Evolutionary conservation across 2,888 invertebrate genomes (phyloP).

Genomic region (Cephus spinipes): DNA sequence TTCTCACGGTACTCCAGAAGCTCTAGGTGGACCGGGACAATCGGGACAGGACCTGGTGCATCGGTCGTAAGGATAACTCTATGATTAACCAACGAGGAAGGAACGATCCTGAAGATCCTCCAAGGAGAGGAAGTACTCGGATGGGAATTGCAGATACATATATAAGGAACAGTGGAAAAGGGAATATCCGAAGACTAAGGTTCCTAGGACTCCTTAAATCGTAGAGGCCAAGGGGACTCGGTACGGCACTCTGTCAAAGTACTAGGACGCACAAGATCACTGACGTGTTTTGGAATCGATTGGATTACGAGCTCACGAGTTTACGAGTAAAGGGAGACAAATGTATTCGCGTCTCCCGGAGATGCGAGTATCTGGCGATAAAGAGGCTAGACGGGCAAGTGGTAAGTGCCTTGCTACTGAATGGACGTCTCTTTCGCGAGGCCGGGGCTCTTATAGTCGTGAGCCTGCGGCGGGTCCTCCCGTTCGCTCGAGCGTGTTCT

Average conservation of each 20-base stretch:
- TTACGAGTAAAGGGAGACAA: neutral
- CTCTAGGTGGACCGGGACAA: neutral
- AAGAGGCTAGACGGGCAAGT: slow-evolving; percentile 21
- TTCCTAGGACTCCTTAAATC: neutral
- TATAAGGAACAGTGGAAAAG: neutral
- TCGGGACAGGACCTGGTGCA: no score
- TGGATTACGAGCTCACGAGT: neutral
- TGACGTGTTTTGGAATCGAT: neutral
- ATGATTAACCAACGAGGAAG: neutral
- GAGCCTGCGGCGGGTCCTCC: slow-evolving; percentile 21
- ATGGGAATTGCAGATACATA: no score
- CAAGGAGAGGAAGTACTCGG: no score
- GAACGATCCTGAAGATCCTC: neutral
- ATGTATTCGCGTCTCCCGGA: neutral
- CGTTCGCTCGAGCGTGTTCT: slow-evolving; percentile 13
- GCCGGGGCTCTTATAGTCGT: slow-evolving; percentile 33
- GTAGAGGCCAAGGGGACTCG: neutral
- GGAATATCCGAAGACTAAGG: neutral
- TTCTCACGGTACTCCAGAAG: neutral
- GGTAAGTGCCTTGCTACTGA: slow-evolving; percentile 34
- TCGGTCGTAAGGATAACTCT: neutral
- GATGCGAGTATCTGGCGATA: neutral
- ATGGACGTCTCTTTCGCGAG: slow-evolving; percentile 34
- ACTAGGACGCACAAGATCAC: slow-evolving; percentile 15
- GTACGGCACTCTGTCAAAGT: neutral